Evolutionary conservation across 2,888 invertebrate genomes (phyloP).

Genomic region (Amaurobius ferox): DNA sequence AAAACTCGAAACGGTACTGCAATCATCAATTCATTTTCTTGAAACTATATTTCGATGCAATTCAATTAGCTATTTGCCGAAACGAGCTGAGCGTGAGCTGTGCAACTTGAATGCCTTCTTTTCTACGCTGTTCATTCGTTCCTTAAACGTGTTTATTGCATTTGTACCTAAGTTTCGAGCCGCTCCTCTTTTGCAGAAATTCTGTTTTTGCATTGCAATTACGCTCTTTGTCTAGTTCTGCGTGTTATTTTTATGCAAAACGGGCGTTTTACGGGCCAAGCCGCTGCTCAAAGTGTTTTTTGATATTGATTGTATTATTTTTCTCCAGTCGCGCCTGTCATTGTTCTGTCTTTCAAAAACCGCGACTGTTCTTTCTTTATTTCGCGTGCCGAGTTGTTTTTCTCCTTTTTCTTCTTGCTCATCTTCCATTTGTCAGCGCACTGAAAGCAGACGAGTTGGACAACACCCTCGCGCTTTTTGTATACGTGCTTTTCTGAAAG

Average conservation of each 20-base stretch:
- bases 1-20: no score
- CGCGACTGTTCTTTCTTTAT: constrained; percentile 2
- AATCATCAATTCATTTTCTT: no score
- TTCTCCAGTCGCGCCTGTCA: constrained; percentile 58
- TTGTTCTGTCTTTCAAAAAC: constrained; percentile 49
- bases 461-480: constrained; percentile 65
- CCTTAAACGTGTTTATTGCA: no score
- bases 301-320: constrained; percentile 31
- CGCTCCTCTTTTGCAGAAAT: neutral
- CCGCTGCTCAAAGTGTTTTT: constrained; percentile 15
- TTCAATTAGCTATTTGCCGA: no score
- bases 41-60: no score
- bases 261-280: constrained; percentile 45
- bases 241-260: constrained; percentile 15
- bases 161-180: no score
- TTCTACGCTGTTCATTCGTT: no score
- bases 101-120: no score
- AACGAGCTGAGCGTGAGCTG: no score
- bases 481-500: constrained; percentile 21
- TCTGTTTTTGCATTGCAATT: constrained; percentile 26
- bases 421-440: constrained; percentile 53
- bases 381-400: constrained; percentile 32
- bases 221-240: neutral
- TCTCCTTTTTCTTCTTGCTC: constrained; percentile 13
- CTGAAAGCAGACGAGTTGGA: constrained; percentile 55